These are phyloP conservation scores for Schrankia costaestrigalis DNA, from an alignment of 2,888 invertebrate species.

Conservation along the genomic window DNA sequence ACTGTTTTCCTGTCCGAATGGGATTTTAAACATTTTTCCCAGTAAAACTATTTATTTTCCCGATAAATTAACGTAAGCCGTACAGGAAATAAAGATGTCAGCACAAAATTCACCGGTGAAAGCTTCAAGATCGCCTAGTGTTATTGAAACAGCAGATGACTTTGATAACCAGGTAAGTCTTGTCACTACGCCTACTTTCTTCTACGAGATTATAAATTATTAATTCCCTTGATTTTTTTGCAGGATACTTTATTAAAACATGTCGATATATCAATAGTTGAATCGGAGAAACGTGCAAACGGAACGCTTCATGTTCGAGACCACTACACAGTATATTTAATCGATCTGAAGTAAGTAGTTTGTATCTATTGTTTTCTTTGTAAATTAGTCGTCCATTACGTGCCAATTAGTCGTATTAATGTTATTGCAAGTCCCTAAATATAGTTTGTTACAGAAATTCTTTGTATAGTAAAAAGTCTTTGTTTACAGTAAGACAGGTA, in stretches of 20 bases:
- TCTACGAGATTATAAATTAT: constrained; percentile 15
- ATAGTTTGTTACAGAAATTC: no score
- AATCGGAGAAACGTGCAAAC: constrained; percentile 88
- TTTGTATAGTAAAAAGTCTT: no score
- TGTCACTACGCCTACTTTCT: constrained; percentile 59
- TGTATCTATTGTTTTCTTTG: constrained; percentile 44
- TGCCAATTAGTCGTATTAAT: constrained; percentile 34
- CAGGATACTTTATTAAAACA: constrained; percentile 85
- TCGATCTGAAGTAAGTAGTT: constrained; percentile 86
- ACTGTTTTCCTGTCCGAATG: constrained; percentile 23
- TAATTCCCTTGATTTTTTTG: constrained; percentile 34
- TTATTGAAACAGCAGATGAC: constrained; percentile 59
- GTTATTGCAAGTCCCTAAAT: constrained; percentile 1
- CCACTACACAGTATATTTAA: constrained; percentile 88
- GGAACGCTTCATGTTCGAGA: constrained; percentile 87
- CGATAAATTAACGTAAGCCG: constrained; percentile 1
- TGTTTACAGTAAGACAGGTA: no score
- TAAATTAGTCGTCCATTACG: constrained; percentile 37
- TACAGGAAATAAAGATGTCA: constrained; percentile 43
- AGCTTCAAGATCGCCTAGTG: constrained; percentile 51
- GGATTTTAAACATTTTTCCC: constrained; percentile 17
- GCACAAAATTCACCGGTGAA: constrained; percentile 56
- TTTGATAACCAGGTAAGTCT: constrained; percentile 61
- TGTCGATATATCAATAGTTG: constrained; percentile 87
- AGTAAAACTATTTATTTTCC: constrained; percentile 3